Evolutionary conservation across 2,113 vertebrate species (phyloP).

Genomic region (Psilopsiagon aurifrons): DNA sequence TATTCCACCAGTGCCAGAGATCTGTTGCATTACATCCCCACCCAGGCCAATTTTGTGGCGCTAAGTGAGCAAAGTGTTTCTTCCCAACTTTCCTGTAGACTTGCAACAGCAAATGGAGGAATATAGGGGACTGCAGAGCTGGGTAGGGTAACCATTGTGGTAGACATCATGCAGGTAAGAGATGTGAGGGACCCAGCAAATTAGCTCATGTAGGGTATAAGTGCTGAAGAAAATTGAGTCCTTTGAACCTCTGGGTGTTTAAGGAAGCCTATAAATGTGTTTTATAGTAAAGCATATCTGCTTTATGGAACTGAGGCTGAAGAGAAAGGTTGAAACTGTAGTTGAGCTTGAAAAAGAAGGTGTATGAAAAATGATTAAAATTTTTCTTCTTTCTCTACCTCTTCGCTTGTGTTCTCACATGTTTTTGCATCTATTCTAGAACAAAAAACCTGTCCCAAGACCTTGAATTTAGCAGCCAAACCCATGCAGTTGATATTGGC

Average conservation of each 20-base stretch:
- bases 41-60: not conserved
- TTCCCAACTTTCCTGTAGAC: not conserved
- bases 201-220: not conserved
- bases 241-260: not conserved
- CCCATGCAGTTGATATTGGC: fast-evolving
- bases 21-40: not conserved
- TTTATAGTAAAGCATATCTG: not conserved
- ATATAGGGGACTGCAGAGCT: not conserved
- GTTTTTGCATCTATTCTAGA: not conserved
- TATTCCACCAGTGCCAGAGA: not conserved
- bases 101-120: not conserved
- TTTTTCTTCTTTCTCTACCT: not conserved
- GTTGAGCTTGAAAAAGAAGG: not conserved
- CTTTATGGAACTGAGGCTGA: not conserved
- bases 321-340: not conserved
- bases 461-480: not conserved
- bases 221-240: not conserved
- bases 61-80: not conserved
- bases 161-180: not conserved
- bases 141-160: fast-evolving
- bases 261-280: not conserved
- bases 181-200: not conserved
- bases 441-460: not conserved
- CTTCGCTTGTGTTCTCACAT: not conserved
- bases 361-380: not conserved